Evolutionary conservation across 2,888 invertebrate genomes (phyloP), one percentile per base, ranked within the genome.

Genomic region (Meloe dianella): DNA sequence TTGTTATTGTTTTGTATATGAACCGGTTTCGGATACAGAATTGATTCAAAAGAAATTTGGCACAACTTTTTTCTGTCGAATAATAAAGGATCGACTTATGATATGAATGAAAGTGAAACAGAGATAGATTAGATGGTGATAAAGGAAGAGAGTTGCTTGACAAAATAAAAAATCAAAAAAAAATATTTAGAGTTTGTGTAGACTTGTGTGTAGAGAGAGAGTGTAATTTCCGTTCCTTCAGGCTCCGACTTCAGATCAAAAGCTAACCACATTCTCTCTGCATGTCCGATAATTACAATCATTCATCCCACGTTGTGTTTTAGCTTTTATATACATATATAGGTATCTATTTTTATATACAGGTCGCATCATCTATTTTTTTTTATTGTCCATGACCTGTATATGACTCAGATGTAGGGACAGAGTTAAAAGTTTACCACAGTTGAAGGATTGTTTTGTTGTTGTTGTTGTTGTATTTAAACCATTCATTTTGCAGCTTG

Each of bases 181-280:
- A n/a, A n/a, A n/a, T n/a, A n/a, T n/a, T n/a, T 58, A 20, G 30
- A 10, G 12, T 58, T 6, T 12, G 30, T 32, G n/a, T 32, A 2
- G n/a, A 83, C 8, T 82, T 83, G 1, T 82, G 84, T 65, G 77
- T 84, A 5, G 80, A 79, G 66, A 65, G 56, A 5, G 80, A 79
- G 66, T 65, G 56, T 65, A 65, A 65, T 65, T 65, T 65, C 65
- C 57, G 62, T 66, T 56, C 66, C 66, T 66, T 29, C 63, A 27
- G 66, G 66, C 66, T 47, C 66, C 66, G 66, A 66, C 66, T 66
- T 10, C 57, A 66, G 63, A 66, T 66, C 63, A 66, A 66, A 66
- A 63, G 66, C 66, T 63, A 60, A 60, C 66, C 66, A 66, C 66
- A 66, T 66, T 66, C 66, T 66, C 66, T 66, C 66, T 63, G 66